Conservation (phyloP, 2,888 invertebrate genomes). For the Agonopterix heracliana region DNA sequence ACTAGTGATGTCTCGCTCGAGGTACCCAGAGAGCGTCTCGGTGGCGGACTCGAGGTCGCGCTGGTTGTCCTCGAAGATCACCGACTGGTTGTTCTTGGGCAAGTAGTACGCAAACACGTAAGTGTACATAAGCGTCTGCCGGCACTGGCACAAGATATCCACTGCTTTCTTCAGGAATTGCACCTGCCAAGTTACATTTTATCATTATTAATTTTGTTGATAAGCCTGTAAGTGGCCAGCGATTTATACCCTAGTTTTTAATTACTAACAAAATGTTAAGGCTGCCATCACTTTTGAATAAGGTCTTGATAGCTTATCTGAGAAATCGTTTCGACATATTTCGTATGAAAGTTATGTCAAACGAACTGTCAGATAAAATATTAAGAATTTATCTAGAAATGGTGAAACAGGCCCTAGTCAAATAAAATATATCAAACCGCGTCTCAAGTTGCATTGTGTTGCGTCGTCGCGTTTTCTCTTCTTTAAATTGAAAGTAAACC, state of each 20-base stretch:
- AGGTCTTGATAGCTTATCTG: too few relatives aligned
- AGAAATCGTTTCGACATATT: too few relatives aligned
- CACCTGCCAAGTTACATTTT: slow-evolving; percentile 72
- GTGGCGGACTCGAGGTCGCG: slow-evolving; percentile 98
- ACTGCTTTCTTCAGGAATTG: slow-evolving; percentile 99
- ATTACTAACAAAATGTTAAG: too few relatives aligned
- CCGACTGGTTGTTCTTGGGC: slow-evolving; percentile 98
- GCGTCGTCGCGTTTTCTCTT: too few relatives aligned
- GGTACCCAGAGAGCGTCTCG: slow-evolving; percentile 96
- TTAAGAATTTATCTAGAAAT: too few relatives aligned
- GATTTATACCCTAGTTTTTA: too few relatives aligned
- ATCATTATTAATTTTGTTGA: neutral
- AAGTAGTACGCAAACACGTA: slow-evolving; percentile 99
- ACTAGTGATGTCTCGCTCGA: slow-evolving; percentile 97
- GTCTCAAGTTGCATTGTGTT: too few relatives aligned
- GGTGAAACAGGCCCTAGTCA: too few relatives aligned
- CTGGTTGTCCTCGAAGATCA: slow-evolving; percentile 99
- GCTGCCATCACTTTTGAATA: too few relatives aligned
- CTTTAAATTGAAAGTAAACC: neutral
- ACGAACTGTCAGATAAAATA: too few relatives aligned
- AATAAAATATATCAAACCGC: too few relatives aligned
- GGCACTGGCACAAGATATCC: slow-evolving; percentile 96
- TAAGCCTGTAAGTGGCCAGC: neutral
- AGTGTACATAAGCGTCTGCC: slow-evolving; percentile 99
- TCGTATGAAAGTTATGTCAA: too few relatives aligned